A percentile compares a stretch with the other conserved stretches of the same genome.
Evolutionary conservation across 2,797 vertebrate genomes (phyloP).

Genomic region (Eulemur coronatus): DNA sequence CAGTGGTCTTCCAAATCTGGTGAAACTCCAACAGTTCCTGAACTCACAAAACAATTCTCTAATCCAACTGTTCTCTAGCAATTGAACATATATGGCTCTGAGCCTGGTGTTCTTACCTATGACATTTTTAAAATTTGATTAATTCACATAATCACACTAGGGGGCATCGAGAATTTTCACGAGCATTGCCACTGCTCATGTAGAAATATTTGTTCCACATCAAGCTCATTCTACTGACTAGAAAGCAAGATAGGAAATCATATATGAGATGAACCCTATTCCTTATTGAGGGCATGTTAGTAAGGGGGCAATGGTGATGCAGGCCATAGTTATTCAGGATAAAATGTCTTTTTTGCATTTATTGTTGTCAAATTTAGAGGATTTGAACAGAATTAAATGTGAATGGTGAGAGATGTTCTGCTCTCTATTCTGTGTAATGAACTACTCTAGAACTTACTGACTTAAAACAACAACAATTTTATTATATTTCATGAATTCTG

Average conservation of each 20-base stretch:
- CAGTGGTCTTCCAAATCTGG: not conserved
- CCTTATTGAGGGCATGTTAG: not conserved
- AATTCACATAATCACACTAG: not conserved
- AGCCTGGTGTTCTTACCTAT: not conserved
- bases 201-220: not conserved
- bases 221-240: not conserved
- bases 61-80: not conserved
- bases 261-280: not conserved
- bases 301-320: not conserved
- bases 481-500: not conserved
- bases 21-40: not conserved
- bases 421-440: not conserved
- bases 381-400: not conserved
- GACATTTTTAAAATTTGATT: slow-evolving; percentile 1
- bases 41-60: slow-evolving; percentile 1
- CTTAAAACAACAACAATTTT: not conserved
- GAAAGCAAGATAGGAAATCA: slow-evolving; percentile 9
- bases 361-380: not conserved
- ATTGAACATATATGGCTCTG: not conserved
- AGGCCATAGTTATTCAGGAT: not conserved
- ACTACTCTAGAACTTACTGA: not conserved
- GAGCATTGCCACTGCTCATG: not conserved
- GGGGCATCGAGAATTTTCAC: not conserved
- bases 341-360: not conserved
- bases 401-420: not conserved